Evolutionary conservation across 2,888 invertebrate genomes (phyloP).

Genomic region (Drosophila tanythrix): DNA sequence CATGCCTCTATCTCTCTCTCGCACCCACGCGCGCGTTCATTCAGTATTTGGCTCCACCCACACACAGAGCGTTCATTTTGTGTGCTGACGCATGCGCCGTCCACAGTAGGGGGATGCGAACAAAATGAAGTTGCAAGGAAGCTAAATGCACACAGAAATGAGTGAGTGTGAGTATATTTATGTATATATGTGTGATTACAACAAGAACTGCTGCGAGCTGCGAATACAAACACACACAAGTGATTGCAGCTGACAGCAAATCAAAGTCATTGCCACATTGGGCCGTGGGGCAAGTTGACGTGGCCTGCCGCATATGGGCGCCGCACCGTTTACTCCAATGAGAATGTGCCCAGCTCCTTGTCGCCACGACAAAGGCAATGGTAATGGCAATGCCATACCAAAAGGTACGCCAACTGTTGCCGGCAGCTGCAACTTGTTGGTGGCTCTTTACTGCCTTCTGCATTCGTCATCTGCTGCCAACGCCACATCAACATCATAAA

Average conservation of each 20-base stretch:
- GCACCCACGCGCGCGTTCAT: slow-evolving; percentile 51
- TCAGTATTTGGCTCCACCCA: slow-evolving; percentile 73
- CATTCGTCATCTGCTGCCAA: slow-evolving; percentile 60
- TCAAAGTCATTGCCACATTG: slow-evolving; percentile 55
- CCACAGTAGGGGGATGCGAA: slow-evolving; percentile 64
- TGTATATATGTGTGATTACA: slow-evolving; percentile 14
- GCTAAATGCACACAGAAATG: slow-evolving; percentile 25
- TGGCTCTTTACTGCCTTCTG: slow-evolving; percentile 40
- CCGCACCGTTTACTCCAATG: slow-evolving; percentile 63
- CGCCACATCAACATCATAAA: slow-evolving; percentile 70
- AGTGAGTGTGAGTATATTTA: not conserved
- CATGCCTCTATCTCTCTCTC: not conserved
- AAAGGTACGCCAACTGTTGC: slow-evolving; percentile 68
- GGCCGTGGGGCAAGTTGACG: slow-evolving; percentile 41
- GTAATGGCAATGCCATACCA: slow-evolving; percentile 38
- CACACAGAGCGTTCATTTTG: slow-evolving; percentile 71
- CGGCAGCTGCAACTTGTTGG: slow-evolving; percentile 71
- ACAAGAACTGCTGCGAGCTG: slow-evolving; percentile 22
- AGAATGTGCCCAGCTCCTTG: slow-evolving; percentile 63
- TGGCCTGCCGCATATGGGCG: slow-evolving; percentile 33
- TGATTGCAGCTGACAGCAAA: slow-evolving; percentile 61
- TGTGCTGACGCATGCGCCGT: slow-evolving; percentile 62
- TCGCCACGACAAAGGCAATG: slow-evolving; percentile 27
- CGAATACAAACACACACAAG: slow-evolving; percentile 9
- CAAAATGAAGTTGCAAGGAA: slow-evolving; percentile 76